phyloP scores from a whole-genome alignment of 1,140 invertebrate genomes.

The Cheumatopsyche charites region DNA sequence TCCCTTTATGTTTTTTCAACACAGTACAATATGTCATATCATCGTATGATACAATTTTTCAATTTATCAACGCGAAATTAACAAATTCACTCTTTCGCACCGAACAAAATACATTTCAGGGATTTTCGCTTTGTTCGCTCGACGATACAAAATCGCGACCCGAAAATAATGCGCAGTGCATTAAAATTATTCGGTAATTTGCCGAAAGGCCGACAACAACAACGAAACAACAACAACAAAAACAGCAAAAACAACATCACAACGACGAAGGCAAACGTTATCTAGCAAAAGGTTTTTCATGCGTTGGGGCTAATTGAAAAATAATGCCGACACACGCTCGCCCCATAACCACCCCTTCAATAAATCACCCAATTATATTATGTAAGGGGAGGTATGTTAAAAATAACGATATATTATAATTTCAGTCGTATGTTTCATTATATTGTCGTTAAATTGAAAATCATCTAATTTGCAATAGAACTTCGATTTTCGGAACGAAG shows the following conservation, averaged over 20 bases:
- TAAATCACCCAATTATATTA: constrained; percentile 33
- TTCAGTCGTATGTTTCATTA: too few relatives aligned
- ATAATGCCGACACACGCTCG: constrained; percentile 24
- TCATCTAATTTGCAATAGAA: too few relatives aligned
- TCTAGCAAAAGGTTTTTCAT: constrained; percentile 37
- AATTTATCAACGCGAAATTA: too few relatives aligned
- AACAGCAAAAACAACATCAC: neutral
- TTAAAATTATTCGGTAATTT: constrained; percentile 39
- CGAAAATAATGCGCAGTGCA: constrained; percentile 32
- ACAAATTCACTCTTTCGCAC: too few relatives aligned
- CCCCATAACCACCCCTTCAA: neutral
- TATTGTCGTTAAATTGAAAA: too few relatives aligned
- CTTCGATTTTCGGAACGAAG: too few relatives aligned
- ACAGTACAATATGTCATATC: neutral
- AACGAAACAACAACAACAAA: neutral
- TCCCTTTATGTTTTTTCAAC: too few relatives aligned
- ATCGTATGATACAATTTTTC: too few relatives aligned
- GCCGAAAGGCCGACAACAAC: constrained; percentile 25
- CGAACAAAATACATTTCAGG: too few relatives aligned
- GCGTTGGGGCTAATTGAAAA: constrained; percentile 32
- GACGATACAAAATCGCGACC: constrained; percentile 5
- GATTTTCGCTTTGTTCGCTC: neutral
- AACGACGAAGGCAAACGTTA: too few relatives aligned
- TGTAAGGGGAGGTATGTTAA: constrained; percentile 6
- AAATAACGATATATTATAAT: too few relatives aligned